Conservation (phyloP, 2,888 invertebrate genomes). For the Agrotis ipsilon region DNA sequence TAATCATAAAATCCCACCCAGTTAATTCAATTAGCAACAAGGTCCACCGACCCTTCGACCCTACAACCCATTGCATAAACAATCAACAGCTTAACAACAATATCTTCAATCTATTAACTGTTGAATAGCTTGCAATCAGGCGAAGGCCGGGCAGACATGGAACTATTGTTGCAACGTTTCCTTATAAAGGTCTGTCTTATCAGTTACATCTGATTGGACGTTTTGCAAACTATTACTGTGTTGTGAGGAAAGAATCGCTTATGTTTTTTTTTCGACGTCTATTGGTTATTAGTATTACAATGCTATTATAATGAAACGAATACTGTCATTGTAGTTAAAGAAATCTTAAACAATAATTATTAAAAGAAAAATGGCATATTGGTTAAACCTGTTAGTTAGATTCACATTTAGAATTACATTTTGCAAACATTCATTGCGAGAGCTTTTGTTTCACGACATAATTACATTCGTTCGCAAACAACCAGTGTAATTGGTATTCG, state of each 20-base stretch:
- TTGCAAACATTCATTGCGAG: too few relatives aligned
- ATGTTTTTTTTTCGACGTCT: neutral
- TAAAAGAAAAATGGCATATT: neutral
- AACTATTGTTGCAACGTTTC: slow-evolving; percentile 52
- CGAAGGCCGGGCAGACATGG: slow-evolving; percentile 37
- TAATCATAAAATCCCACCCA: neutral
- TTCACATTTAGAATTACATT: too few relatives aligned
- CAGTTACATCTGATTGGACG: slow-evolving; percentile 39
- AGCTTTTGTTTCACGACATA: too few relatives aligned
- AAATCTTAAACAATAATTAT: neutral
- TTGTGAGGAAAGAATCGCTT: slow-evolving; percentile 10
- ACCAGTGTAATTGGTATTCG: too few relatives aligned
- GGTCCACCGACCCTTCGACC: slow-evolving; percentile 12
- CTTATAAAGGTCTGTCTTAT: slow-evolving; percentile 53
- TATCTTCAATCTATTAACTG: slow-evolving; percentile 50
- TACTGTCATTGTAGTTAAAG: too few relatives aligned
- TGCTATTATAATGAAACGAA: neutral
- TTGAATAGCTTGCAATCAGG: slow-evolving; percentile 48
- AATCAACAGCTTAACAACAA: slow-evolving; percentile 29
- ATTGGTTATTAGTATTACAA: neutral
- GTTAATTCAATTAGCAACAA: slow-evolving; percentile 17
- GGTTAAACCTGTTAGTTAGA: neutral
- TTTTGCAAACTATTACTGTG: slow-evolving; percentile 28
- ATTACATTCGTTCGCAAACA: too few relatives aligned
- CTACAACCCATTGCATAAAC: slow-evolving; percentile 31